These are phyloP conservation scores for Cottoperca gobio DNA, from an alignment of 2,797 vertebrate genomes.

Conservation along the genomic window DNA sequence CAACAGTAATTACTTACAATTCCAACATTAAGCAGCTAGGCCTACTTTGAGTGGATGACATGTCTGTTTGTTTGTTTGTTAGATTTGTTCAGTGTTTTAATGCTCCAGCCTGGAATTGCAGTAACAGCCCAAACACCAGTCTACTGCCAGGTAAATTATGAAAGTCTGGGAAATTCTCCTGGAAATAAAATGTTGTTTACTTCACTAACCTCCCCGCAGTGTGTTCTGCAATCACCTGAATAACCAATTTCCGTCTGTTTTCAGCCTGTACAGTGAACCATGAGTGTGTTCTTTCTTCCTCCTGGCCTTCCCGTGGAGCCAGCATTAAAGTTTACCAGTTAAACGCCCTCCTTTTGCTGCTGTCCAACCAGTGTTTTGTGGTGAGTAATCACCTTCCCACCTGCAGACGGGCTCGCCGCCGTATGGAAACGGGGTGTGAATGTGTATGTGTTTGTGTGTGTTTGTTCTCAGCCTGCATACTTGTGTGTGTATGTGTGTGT, in stretches of 20 bases:
- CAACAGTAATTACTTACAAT: constrained; percentile 8
- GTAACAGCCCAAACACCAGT: background rate
- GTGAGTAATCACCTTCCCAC: constrained; percentile 83
- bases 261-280: constrained; percentile 38
- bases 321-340: constrained; percentile 78
- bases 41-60: background rate
- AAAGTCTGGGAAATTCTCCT: constrained; percentile 19
- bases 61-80: background rate
- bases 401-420: constrained; percentile 73
- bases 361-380: constrained; percentile 77
- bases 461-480: constrained; percentile 28
- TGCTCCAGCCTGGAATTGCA: background rate
- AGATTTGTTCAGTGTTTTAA: background rate
- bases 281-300: constrained; percentile 47
- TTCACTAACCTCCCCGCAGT: constrained; percentile 24
- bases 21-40: background rate
- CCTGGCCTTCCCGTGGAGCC: constrained; percentile 67
- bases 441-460: constrained; percentile 37
- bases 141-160: constrained; percentile 8
- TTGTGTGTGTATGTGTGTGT: constrained; percentile 51
- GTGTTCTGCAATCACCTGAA: constrained; percentile 41
- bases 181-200: constrained; percentile 39
- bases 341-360: constrained; percentile 77
- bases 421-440: constrained; percentile 57
- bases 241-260: constrained; percentile 44